phyloP scores from a whole-genome alignment of 1,140 invertebrate species.

The Cotesia typhae region DNA sequence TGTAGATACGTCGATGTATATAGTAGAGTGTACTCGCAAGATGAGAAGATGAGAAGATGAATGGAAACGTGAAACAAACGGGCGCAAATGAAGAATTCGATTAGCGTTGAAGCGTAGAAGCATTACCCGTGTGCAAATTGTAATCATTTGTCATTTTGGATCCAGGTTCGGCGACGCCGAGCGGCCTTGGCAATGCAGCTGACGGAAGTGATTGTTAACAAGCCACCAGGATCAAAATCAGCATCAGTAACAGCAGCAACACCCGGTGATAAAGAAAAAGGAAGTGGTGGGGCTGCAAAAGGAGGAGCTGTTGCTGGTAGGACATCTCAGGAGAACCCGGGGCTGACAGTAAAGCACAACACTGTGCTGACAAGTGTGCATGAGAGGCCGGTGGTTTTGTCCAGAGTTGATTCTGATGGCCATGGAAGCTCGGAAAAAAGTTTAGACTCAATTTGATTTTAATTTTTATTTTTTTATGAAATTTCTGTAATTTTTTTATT shows the following conservation, averaged over 20 bases:
- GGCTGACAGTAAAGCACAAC: not conserved
- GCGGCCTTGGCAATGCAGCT: constrained; percentile 48
- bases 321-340: no score
- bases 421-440: not conserved
- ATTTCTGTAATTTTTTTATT: no score
- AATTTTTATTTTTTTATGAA: no score
- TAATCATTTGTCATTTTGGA: constrained; percentile 32
- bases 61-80: constrained; percentile 15
- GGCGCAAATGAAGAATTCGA: constrained; percentile 23
- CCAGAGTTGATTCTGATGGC: not conserved
- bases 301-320: no score
- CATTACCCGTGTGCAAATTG: constrained; percentile 12
- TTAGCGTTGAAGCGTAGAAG: constrained; percentile 12
- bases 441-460: not conserved
- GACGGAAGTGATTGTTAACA: constrained; percentile 46
- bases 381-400: constrained; percentile 2
- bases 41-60: not conserved
- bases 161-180: constrained; percentile 46
- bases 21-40: no score
- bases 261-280: not conserved
- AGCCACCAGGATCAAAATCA: not conserved
- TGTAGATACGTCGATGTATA: not conserved
- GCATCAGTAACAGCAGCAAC: constrained; percentile 19
- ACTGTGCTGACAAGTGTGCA: not conserved
- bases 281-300: not conserved